Conservation (phyloP, 2,797 vertebrate species). For the Enteromius anoplus region DNA sequence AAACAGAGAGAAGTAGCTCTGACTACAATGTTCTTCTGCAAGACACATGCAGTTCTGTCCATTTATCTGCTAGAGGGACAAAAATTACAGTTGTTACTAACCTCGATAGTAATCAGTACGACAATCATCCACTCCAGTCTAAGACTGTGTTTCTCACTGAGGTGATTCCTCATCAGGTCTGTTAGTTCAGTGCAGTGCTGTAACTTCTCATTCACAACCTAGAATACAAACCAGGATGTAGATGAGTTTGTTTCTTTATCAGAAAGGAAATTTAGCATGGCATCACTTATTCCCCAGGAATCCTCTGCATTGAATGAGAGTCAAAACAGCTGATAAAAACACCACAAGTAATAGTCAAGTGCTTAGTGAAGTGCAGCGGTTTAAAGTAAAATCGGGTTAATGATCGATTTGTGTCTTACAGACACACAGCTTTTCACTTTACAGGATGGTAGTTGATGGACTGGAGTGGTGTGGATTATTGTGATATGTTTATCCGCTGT, state of each 20-base stretch:
- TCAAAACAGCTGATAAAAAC: not conserved
- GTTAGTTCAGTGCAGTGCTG: conserved; percentile 95
- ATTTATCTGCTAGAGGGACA: no score
- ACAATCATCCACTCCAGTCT: conserved; percentile 99
- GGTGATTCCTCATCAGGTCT: conserved; percentile 95
- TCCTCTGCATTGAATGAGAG: not conserved
- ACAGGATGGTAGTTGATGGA: not conserved
- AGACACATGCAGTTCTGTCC: no score
- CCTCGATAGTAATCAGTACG: conserved; percentile 97
- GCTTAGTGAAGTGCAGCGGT: not conserved
- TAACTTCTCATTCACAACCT: conserved; percentile 98
- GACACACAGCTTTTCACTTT: not conserved
- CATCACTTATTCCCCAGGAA: not conserved
- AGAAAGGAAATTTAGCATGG: not conserved
- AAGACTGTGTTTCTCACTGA: conserved; percentile 91
- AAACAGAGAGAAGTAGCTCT: no score
- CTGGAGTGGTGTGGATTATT: not conserved
- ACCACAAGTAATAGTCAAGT: not conserved
- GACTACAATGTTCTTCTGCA: no score
- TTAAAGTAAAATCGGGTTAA: not conserved
- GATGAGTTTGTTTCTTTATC: no score
- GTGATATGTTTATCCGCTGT: not conserved
- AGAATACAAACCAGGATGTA: conserved; percentile 26
- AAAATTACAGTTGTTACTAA: conserved; percentile 60
- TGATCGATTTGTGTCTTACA: not conserved